Base-by-base conservation (phyloP, 92 coral and sea anemone genomes). In the Porites divaricata region DNA sequence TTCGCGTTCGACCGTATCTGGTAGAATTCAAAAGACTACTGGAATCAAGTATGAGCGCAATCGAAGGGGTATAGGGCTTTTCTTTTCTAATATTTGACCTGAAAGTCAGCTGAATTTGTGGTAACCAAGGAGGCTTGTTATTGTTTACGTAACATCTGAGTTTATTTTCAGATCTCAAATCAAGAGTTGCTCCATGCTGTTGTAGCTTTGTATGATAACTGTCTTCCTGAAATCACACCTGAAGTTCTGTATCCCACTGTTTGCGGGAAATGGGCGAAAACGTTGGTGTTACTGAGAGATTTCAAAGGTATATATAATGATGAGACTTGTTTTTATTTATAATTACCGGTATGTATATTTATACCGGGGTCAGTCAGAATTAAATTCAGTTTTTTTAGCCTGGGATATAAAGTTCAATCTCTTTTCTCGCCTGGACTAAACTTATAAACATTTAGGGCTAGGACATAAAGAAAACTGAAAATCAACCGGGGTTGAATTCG, bases 231-330 rank as follows among this genome's bases (percentile, higher is more conserved):
- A 51, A 94, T 94, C 50, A 94, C 95, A 70, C 98, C 98, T 16
- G 95, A 94, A 77, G 98, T 94, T 28, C 50, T 94, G 90, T 94
- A 94, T 87, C 75, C 94, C 14, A 89, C 93, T 19, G 93, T 94
- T 2, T 94, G 98, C 78, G 98, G 93, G 63, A 94, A 94, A 83
- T 94, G 98, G 98, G 91, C 94, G 11, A 94, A 94, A 74, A 94
- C 98, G 6, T 61, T 92, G 16, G 76, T 94, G 24, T 77, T 89
- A 68, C 82, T 94, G 56, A 87, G 98, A 41, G 91, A 92, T 70
- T 62, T 86, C 50, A 76, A 87, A 81, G 98, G 98, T 11, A 77
- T 9, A 48, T 1, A 1, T 21, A 6, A 67, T 1, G 6, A 65
- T 65, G 24, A 1, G 9, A 6, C 14, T 21, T 9, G 9, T 21